A percentile compares a stretch with the other conserved stretches of the same genome.
These are phyloP conservation scores for Stigmatopora nigra DNA, from an alignment of 2,113 vertebrate species.

Conservation along the genomic window DNA sequence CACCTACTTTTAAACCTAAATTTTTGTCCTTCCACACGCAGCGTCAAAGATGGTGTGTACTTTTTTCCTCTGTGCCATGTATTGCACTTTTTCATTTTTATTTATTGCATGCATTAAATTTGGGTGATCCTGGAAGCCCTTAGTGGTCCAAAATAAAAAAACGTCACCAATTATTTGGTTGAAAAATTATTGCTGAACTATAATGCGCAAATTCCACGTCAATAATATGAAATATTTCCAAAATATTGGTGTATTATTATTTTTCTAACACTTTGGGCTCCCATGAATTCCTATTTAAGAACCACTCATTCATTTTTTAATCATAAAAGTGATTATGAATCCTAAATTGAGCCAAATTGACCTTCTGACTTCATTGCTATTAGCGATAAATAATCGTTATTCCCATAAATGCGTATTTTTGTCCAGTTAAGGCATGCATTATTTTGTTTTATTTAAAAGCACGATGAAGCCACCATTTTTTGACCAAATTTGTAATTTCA, in stretches of 20 bases:
- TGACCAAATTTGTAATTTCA: not conserved
- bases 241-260: too few species aligned
- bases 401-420: not conserved
- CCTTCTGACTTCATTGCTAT: not conserved
- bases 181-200: too few species aligned
- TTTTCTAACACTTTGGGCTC: too few species aligned
- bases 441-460: not conserved
- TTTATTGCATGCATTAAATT: not conserved
- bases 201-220: too few species aligned
- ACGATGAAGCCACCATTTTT: not conserved
- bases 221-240: too few species aligned
- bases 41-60: constrained; percentile 99
- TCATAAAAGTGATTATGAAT: not conserved
- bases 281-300: not conserved
- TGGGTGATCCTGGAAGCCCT: not conserved
- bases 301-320: not conserved
- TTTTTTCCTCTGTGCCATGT: constrained; percentile 42
- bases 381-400: not conserved
- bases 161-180: too few species aligned
- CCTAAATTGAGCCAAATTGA: not conserved
- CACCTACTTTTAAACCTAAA: constrained; percentile 4
- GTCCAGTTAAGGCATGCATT: not conserved
- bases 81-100: not conserved
- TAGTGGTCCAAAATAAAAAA: too few species aligned
- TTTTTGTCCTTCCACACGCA: constrained; percentile 66